A percentile compares a stretch with the other conserved stretches of the same genome.
Conservation (phyloP, 1,140 invertebrate species). For the Neocloeon triangulifer region DNA sequence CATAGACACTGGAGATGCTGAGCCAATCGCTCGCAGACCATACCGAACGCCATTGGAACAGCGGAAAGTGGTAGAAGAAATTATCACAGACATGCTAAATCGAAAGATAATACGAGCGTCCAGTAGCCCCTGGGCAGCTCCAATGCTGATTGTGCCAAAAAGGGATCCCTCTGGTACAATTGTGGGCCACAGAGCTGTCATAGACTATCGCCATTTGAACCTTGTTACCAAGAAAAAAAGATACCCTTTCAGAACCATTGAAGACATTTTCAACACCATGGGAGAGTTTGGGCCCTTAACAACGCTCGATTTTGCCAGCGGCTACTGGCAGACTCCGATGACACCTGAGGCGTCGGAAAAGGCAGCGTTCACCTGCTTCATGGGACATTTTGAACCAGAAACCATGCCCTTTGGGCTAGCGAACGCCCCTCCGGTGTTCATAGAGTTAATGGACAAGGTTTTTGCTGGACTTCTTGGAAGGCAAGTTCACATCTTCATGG, state of each 20-base stretch:
- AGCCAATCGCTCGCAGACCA: background rate
- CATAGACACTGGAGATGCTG: background rate
- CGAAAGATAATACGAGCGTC: conserved; percentile 11
- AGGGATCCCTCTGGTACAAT: conserved; percentile 14
- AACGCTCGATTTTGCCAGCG: conserved; percentile 12
- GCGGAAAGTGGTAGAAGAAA: background rate
- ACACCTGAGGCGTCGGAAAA: conserved; percentile 10
- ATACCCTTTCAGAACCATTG: conserved; percentile 21
- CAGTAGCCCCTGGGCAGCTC: conserved; percentile 16
- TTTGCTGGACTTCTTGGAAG: background rate
- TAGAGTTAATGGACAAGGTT: conserved; percentile 7
- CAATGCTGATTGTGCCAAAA: conserved; percentile 18
- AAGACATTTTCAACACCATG: conserved; percentile 19
- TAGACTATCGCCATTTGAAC: conserved; percentile 24
- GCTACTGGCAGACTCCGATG: conserved; percentile 8
- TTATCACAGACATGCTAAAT: background rate
- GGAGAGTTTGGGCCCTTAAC: conserved; percentile 14
- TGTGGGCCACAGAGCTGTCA: conserved; percentile 15
- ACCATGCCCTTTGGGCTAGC: conserved; percentile 12
- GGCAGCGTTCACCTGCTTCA: conserved; percentile 12
- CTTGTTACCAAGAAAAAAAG: conserved; percentile 16
- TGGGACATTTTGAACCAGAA: conserved; percentile 11
- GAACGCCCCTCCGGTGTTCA: conserved; percentile 10
- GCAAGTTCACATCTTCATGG: background rate
- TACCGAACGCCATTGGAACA: background rate